These are phyloP conservation scores for Meloe dianella DNA, from an alignment of 2,888 invertebrate genomes.

Conservation along the genomic window DNA sequence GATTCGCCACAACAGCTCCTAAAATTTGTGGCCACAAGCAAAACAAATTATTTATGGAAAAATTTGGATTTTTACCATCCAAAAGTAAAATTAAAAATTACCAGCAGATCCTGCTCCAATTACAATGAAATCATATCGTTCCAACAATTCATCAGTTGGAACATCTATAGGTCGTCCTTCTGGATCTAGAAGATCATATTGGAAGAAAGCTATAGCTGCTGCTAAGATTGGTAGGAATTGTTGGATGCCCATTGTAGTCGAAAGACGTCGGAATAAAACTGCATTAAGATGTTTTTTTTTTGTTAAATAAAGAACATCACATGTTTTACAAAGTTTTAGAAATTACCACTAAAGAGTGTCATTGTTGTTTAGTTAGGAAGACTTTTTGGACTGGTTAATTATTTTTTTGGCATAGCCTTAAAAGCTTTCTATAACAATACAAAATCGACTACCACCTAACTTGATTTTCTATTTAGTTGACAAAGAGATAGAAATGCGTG, in stretches of 20 bases:
- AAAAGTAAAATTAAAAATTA: constrained; percentile 54
- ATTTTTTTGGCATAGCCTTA: neutral
- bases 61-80: too few relatives aligned
- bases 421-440: neutral
- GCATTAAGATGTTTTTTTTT: too few relatives aligned
- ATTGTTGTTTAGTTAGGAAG: neutral
- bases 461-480: neutral
- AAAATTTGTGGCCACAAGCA: constrained; percentile 33
- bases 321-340: neutral
- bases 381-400: neutral
- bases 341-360: neutral
- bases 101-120: constrained; percentile 89
- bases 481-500: neutral
- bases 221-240: constrained; percentile 80
- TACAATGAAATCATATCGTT: constrained; percentile 83
- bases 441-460: neutral
- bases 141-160: constrained; percentile 67
- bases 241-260: neutral
- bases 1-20: constrained; percentile 85
- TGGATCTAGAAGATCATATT: constrained; percentile 83
- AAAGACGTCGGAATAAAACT: neutral
- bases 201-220: constrained; percentile 85
- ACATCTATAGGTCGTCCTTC: constrained; percentile 80
- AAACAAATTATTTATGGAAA: too few relatives aligned
- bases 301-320: too few relatives aligned